These are phyloP conservation scores for Cariama cristata DNA, from an alignment of 2,113 vertebrate genomes.

Conservation along the genomic window DNA sequence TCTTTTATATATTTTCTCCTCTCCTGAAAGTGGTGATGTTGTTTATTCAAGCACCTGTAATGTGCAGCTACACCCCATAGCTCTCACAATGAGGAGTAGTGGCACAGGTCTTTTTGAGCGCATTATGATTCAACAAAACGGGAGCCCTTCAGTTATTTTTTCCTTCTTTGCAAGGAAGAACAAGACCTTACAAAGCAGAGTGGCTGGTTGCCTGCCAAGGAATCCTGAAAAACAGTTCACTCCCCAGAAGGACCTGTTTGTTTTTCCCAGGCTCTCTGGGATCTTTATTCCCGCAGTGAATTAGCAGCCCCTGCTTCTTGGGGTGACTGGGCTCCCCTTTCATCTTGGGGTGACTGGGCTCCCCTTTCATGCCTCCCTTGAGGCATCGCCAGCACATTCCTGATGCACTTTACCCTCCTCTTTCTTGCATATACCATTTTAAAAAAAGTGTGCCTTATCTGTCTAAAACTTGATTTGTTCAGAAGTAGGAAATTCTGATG, in stretches of 20 bases:
- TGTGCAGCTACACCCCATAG: constrained; percentile 16
- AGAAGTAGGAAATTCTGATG: not conserved
- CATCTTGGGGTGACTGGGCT: not conserved
- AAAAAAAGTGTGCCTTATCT: not conserved
- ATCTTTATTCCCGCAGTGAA: constrained; percentile 47
- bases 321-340: not conserved
- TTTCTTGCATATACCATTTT: not conserved
- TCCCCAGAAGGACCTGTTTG: constrained; percentile 68
- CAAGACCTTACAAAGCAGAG: constrained; percentile 56
- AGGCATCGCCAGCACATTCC: not conserved
- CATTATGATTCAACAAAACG: constrained; percentile 23
- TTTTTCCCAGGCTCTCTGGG: constrained; percentile 70
- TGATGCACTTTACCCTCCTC: not conserved
- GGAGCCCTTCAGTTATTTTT: constrained; percentile 43
- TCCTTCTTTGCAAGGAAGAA: constrained; percentile 45
- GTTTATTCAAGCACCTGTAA: constrained; percentile 60
- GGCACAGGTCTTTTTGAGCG: not conserved
- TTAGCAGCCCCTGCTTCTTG: constrained; percentile 40
- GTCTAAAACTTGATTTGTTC: not conserved
- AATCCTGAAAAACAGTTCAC: constrained; percentile 68
- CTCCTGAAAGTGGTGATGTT: constrained; percentile 1
- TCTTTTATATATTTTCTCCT: constrained; percentile 14
- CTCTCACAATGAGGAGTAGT: not conserved
- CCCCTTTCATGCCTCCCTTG: not conserved
- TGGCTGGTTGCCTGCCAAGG: constrained; percentile 66